Conservation (phyloP, 2,888 invertebrate genomes). For the Sinodicranocentrus sp. region DNA sequence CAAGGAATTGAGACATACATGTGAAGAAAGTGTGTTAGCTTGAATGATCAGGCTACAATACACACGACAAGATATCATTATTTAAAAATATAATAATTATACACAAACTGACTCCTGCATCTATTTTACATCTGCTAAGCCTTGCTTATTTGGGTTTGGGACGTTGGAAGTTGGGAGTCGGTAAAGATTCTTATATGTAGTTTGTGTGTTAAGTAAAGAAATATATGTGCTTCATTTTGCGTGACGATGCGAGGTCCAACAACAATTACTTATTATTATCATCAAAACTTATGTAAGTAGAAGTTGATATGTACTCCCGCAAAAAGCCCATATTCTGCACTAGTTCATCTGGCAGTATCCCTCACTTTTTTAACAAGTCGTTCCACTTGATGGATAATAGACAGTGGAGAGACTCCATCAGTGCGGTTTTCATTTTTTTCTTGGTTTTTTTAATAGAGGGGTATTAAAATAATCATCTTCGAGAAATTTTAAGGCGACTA, state of each 20-base stretch:
- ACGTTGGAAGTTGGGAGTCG: not conserved
- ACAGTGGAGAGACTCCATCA: not conserved
- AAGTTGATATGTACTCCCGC: not conserved
- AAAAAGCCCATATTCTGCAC: not conserved
- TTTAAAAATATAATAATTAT: not conserved
- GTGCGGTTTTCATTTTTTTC: not conserved
- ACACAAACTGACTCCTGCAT: not conserved
- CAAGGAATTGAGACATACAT: conserved; percentile 5
- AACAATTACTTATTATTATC: conserved; percentile 26
- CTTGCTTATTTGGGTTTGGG: too few species aligned
- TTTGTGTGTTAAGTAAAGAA: not conserved
- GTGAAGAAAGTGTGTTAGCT: not conserved
- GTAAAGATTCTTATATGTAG: not conserved
- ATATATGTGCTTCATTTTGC: conserved; percentile 32
- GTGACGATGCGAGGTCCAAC: conserved; percentile 19
- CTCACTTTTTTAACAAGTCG: not conserved
- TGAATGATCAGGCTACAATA: not conserved
- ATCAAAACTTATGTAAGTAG: not conserved
- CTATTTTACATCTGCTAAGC: too few species aligned
- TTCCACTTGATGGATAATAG: conserved; percentile 40
- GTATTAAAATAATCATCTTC: conserved; percentile 24
- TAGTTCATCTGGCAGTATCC: not conserved
- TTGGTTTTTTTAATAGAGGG: not conserved
- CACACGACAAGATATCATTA: conserved; percentile 14
- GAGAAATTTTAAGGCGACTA: conserved; percentile 13